A percentile compares a stretch with the other conserved stretches of the same genome.
These are phyloP conservation scores for Diachasmimorpha longicaudata DNA, from an alignment of 1,140 invertebrate species.

Conservation along the genomic window DNA sequence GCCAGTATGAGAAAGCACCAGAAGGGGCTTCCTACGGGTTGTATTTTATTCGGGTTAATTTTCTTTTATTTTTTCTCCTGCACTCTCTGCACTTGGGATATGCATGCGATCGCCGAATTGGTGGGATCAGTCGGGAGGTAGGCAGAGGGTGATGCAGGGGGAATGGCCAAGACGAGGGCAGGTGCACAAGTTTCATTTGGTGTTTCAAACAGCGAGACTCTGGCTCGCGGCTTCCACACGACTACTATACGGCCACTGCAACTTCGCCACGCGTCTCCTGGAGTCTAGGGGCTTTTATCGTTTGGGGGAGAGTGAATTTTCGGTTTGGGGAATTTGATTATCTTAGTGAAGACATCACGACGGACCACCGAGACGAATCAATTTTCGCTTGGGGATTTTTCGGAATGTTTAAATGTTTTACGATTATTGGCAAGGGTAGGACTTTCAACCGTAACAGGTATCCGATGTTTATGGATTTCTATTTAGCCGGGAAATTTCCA, in stretches of 20 bases:
- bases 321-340: neutral
- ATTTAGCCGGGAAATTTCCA: too few species aligned
- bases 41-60: neutral
- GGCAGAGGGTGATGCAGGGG: slow-evolving; percentile 31
- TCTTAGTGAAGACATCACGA: neutral
- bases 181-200: slow-evolving; percentile 55
- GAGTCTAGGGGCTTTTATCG: neutral
- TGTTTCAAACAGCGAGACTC: slow-evolving; percentile 42
- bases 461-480: too few species aligned
- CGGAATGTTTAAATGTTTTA: too few species aligned
- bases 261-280: neutral
- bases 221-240: slow-evolving; percentile 30
- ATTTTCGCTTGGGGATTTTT: too few species aligned
- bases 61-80: neutral
- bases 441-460: too few species aligned
- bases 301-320: neutral
- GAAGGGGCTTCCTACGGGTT: slow-evolving; percentile 5
- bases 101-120: neutral
- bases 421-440: too few species aligned
- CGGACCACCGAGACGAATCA: too few species aligned
- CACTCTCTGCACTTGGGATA: neutral
- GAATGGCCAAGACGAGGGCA: slow-evolving; percentile 41
- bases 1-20: neutral
- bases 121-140: slow-evolving; percentile 16
- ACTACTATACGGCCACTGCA: slow-evolving; percentile 16